phyloP scores from a whole-genome alignment of 2,797 vertebrate genomes.

The Austrolebias charrua region DNA sequence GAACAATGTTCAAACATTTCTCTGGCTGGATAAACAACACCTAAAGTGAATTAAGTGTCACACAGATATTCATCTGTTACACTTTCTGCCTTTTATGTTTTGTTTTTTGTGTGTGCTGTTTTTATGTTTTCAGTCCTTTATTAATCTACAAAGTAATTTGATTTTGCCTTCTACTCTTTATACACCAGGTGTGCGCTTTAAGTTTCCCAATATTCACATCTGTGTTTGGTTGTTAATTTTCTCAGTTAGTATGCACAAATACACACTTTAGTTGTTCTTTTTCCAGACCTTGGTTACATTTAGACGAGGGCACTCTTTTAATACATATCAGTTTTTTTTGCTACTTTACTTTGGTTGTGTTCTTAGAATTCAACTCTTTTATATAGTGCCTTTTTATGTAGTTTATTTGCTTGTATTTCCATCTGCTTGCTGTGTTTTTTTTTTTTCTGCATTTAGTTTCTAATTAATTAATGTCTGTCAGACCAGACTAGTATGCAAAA shows the following conservation, averaged over 20 bases:
- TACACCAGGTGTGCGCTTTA: not conserved
- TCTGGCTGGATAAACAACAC: slow-evolving; percentile 7
- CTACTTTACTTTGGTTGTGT: too few species aligned
- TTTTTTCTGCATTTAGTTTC: not conserved
- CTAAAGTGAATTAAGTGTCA: slow-evolving; percentile 38
- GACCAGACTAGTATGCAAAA: not conserved
- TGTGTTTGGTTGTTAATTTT: not conserved
- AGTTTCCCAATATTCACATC: not conserved
- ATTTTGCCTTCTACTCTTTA: not conserved
- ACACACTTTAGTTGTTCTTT: not conserved
- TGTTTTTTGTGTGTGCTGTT: slow-evolving; percentile 27
- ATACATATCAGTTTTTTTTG: too few species aligned
- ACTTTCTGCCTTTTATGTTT: slow-evolving; percentile 54
- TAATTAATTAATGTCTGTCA: not conserved
- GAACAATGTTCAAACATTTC: slow-evolving; percentile 14
- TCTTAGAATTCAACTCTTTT: too few species aligned
- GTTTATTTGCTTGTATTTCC: not conserved
- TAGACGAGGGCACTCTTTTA: not conserved
- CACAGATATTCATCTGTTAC: slow-evolving; percentile 62
- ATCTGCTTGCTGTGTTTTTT: not conserved
- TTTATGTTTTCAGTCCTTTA: not conserved
- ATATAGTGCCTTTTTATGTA: not conserved
- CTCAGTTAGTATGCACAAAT: not conserved
- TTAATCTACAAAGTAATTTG: not conserved
- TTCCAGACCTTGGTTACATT: not conserved